Percentiles rank a stretch among this genome's conserved stretches.
Evolutionary conservation across 2,797 vertebrate genomes (phyloP).

Genomic region (Gila robusta): DNA sequence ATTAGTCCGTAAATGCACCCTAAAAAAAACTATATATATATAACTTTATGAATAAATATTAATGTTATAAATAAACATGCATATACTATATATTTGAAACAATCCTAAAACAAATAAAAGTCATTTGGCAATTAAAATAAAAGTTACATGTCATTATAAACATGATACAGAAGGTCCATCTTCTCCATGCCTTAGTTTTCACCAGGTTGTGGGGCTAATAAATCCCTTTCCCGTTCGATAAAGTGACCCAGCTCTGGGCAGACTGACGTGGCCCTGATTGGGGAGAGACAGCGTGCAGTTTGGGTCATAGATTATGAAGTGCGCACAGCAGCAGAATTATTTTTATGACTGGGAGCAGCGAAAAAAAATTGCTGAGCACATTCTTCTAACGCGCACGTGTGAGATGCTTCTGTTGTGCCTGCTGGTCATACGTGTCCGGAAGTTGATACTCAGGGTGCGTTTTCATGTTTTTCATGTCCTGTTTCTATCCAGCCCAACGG

Average conservation of each 20-base stretch:
- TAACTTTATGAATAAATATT: no score
- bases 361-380: constrained; percentile 75
- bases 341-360: constrained; percentile 73
- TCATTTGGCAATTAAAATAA: not conserved
- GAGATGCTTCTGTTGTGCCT: constrained; percentile 36
- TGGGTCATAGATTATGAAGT: constrained; percentile 79
- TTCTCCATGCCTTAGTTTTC: not conserved
- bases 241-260: constrained; percentile 27
- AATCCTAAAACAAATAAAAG: not conserved
- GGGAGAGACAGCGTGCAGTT: constrained; percentile 61
- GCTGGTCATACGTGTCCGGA: constrained; percentile 19
- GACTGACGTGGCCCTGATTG: constrained; percentile 47
- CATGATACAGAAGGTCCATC: not conserved
- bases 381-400: constrained; percentile 28
- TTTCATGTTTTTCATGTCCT: constrained; percentile 34
- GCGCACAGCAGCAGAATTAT: constrained; percentile 77
- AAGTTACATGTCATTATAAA: not conserved
- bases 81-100: not conserved
- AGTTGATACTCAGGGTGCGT: constrained; percentile 1
- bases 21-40: no score
- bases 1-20: not conserved
- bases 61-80: not conserved
- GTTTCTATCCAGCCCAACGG: constrained; percentile 86
- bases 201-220: constrained; percentile 36
- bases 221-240: constrained; percentile 50